Conservation (phyloP, 1,140 invertebrate species). For the Tetramorium parvispinum region DNA sequence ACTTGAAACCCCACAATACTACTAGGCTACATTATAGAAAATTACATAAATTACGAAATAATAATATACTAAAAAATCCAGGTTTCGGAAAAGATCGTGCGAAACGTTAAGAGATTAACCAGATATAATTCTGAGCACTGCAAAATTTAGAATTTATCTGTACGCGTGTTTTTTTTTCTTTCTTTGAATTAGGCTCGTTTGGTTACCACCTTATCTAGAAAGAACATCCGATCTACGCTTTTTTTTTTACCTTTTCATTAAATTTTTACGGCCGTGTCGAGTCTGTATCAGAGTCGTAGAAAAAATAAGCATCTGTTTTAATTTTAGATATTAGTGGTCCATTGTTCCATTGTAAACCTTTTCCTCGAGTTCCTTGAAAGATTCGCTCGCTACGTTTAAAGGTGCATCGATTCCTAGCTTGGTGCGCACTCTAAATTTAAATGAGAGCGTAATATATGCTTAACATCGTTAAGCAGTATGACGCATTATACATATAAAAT, state of each 20-base stretch:
- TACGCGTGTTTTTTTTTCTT: constrained; percentile 32
- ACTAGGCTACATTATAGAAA: constrained; percentile 65
- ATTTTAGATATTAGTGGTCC: constrained; percentile 79
- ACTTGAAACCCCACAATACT: constrained; percentile 56
- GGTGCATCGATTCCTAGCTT: constrained; percentile 67
- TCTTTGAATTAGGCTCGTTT: constrained; percentile 67
- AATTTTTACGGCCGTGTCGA: constrained; percentile 67
- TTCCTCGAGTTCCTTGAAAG: constrained; percentile 62
- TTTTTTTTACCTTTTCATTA: constrained; percentile 40
- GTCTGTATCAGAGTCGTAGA: constrained; percentile 76
- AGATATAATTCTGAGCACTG: constrained; percentile 50
- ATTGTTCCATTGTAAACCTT: constrained; percentile 75
- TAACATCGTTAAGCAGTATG: constrained; percentile 48
- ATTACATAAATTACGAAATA: constrained; percentile 54
- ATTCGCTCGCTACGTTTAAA: constrained; percentile 58
- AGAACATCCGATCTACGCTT: constrained; percentile 62
- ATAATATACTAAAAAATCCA: constrained; percentile 46
- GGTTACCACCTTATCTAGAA: constrained; percentile 55
- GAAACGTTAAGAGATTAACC: constrained; percentile 41
- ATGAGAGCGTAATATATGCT: constrained; percentile 60
- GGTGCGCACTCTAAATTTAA: constrained; percentile 71
- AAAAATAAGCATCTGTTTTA: constrained; percentile 80
- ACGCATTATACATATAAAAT: constrained; percentile 59
- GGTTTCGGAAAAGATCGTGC: constrained; percentile 52
- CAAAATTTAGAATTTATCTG: constrained; percentile 54